Evolutionary conservation across 2,888 invertebrate genomes (phyloP), one percentile per base, ranked within the genome.

Genomic region (Cephus runcator): DNA sequence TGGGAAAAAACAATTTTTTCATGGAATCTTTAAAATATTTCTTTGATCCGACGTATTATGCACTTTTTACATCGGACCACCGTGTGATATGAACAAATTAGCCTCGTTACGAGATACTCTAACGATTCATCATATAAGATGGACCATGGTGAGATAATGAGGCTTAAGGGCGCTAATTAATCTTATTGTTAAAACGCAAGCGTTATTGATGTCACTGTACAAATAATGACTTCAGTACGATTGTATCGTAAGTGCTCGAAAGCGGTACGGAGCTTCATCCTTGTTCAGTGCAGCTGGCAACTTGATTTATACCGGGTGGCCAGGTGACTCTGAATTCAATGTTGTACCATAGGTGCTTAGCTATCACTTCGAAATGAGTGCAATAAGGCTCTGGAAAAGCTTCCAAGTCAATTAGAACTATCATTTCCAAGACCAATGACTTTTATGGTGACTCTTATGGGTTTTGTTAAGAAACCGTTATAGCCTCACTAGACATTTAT

Each of bases 221-320:
- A 23, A 12, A 74, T 74, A 74, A 74, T n/a, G n/a, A 74, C 74
- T 30, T 9, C 9, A 23, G 33, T 74, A 34, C 74, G 74, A 74
- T 74, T 34, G 35, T 34, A 74, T 74, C 74, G 23, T 74, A 34
- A 34, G 74, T 71, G 71, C 33, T 33, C 33, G 31, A 71, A 71
- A 30, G 74, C 74, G 11, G 36, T 74, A 34, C 74, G 74, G 35
- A 74, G 74, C 74, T 74, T 74, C 74, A 34, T 35, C 74, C 31
- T 74, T 34, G 9, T 30, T 30, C 23, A 15, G 33, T 74, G 74
- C 74, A 74, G 74, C 74, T 74, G 74, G 74, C 74, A 34, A 34
- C 34, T 74, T 74, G 74, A 74, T 74, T 74, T 74, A 74, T 74
- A 74, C 74, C 33, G 35, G 36, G 31, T 74, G 34, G 74, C 74